Percentiles rank a stretch among this genome's conserved stretches.
These are phyloP conservation scores for Turritopsis dohrnii DNA, from an alignment of 30 jellyfish, hydroid and myxozoan genomes.

Conservation along the genomic window DNA sequence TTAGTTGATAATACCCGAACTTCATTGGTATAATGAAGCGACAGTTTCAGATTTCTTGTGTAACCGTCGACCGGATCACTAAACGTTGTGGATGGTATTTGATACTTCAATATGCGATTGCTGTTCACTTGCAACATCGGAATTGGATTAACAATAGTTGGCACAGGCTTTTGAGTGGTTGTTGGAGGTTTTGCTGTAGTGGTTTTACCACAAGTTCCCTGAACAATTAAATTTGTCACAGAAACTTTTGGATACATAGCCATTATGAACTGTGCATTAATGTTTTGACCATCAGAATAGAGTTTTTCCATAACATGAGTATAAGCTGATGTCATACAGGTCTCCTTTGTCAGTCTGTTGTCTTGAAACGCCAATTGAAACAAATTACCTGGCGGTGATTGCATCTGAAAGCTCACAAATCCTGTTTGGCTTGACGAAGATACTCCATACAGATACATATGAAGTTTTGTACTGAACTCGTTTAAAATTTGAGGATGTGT, in stretches of 20 bases:
- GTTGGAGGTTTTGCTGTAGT: constrained; percentile 4
- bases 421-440: background rate
- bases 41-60: constrained; percentile 1
- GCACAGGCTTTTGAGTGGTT: background rate
- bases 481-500: background rate
- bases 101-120: background rate
- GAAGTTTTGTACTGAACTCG: background rate
- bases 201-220: background rate
- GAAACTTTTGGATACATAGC: constrained; percentile 9
- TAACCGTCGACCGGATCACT: constrained; percentile 14
- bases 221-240: background rate
- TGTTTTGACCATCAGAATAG: background rate
- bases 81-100: constrained; percentile 7
- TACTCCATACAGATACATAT: background rate
- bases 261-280: background rate
- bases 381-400: background rate
- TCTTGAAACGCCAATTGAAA: background rate
- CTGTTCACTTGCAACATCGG: background rate
- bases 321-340: background rate
- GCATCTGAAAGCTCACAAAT: background rate
- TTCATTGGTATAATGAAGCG: background rate
- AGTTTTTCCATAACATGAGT: background rate
- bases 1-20: background rate
- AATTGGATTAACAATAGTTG: background rate
- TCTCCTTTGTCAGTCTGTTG: background rate